Conservation (phyloP, 2,797 vertebrate genomes). For the Coregonus ussuriensis region DNA sequence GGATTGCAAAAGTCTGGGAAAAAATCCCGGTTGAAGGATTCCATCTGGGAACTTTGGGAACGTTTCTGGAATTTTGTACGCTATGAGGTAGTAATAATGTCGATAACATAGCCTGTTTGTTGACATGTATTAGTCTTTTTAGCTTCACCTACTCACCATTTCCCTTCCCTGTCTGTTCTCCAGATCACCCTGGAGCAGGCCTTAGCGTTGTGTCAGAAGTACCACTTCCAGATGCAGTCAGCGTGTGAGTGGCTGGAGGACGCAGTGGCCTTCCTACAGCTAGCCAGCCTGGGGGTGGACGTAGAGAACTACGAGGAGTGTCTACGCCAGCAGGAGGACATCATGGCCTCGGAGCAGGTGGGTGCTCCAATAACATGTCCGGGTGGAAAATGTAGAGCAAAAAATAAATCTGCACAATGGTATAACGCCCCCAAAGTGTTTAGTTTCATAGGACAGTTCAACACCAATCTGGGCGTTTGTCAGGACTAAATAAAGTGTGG, state of each 20-base stretch:
- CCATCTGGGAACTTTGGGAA: not conserved
- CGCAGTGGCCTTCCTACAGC: conserved; percentile 87
- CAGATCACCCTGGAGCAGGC: conserved; percentile 88
- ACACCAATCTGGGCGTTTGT: too few species aligned
- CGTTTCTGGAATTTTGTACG: not conserved
- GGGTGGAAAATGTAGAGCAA: too few species aligned
- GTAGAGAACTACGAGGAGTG: conserved; percentile 92
- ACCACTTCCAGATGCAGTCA: conserved; percentile 87
- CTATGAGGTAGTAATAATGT: not conserved
- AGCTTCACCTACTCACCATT: not conserved
- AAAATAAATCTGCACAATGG: too few species aligned
- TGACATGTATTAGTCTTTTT: not conserved
- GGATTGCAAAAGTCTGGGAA: not conserved
- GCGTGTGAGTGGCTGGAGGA: conserved; percentile 95
- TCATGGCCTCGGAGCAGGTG: conserved; percentile 83
- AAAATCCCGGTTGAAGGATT: not conserved
- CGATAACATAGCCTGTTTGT: not conserved
- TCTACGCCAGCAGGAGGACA: conserved; percentile 84
- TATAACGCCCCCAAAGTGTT: too few species aligned
- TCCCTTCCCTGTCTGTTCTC: conserved; percentile 9
- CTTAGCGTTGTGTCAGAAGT: conserved; percentile 85
- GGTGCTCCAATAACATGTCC: too few species aligned
- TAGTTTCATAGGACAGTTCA: too few species aligned
- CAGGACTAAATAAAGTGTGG: too few species aligned
- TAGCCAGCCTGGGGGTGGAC: conserved; percentile 86